These are phyloP conservation scores for Hypomesus transpacificus DNA, from an alignment of 2,113 vertebrate species.

Conservation along the genomic window DNA sequence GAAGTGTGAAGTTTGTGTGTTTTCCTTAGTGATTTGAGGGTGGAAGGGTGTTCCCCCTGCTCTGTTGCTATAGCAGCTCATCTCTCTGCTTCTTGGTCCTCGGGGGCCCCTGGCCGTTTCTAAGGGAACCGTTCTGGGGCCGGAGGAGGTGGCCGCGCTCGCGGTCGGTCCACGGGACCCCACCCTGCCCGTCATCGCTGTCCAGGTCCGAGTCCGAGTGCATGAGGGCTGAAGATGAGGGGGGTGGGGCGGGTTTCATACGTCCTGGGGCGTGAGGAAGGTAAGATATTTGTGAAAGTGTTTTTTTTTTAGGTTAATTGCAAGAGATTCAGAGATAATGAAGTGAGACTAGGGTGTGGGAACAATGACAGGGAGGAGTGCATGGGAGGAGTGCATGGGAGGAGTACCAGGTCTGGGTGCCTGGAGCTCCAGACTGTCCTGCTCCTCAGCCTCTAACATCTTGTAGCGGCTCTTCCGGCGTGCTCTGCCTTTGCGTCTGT, in stretches of 20 bases:
- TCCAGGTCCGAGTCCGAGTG: conserved; percentile 94
- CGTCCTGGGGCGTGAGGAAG: conserved; percentile 69
- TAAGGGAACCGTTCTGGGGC: conserved; percentile 88
- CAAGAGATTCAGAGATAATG: not conserved
- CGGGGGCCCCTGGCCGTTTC: conserved; percentile 82
- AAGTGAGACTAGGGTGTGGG: not conserved
- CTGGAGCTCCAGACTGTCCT: conserved; percentile 88
- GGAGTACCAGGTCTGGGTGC: conserved; percentile 78
- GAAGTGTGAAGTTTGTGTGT: conserved; percentile 45
- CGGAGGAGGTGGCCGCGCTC: conserved; percentile 89
- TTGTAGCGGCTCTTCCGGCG: conserved; percentile 93
- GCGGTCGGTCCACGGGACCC: conserved; percentile 86
- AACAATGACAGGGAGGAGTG: not conserved
- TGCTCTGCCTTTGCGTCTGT: conserved; percentile 85
- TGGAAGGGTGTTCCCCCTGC: conserved; percentile 15
- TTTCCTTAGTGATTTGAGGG: not conserved
- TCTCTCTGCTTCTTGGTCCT: conserved; percentile 80
- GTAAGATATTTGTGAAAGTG: not conserved
- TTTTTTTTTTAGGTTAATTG: not conserved
- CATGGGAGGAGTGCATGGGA: conserved; percentile 34
- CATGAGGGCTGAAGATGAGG: conserved; percentile 90
- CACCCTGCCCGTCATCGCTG: conserved; percentile 85
- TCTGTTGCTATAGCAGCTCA: conserved; percentile 69
- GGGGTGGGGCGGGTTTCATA: conserved; percentile 77
- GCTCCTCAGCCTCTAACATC: conserved; percentile 89